phyloP scores from a whole-genome alignment of 2,797 vertebrate genomes.

The Danio tinwini region DNA sequence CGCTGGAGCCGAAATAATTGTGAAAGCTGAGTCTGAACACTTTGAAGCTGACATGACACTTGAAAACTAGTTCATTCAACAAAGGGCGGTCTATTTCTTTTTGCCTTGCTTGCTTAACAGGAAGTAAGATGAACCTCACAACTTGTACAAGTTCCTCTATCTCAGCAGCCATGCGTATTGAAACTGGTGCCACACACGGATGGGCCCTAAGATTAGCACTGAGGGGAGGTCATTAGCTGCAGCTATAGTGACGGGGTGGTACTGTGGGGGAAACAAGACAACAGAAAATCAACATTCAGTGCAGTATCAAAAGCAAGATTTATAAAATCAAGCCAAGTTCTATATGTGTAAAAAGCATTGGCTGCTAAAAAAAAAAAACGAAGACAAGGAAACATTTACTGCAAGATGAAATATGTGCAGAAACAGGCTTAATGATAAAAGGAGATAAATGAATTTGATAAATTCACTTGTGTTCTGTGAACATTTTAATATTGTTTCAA shows the following conservation, averaged over 20 bases:
- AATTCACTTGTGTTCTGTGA: not conserved
- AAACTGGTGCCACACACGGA: constrained; percentile 72
- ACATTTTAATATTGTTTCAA: not conserved
- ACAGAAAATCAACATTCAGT: not conserved
- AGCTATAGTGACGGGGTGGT: constrained; percentile 33
- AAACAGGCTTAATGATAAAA: not conserved
- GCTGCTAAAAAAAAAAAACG: not conserved
- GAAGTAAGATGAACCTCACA: constrained; percentile 78
- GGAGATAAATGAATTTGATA: not conserved
- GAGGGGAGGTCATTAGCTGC: constrained; percentile 57
- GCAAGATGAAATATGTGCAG: not conserved
- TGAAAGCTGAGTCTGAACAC: constrained; percentile 32
- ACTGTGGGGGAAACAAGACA: constrained; percentile 1
- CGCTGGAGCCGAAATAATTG: constrained; percentile 34
- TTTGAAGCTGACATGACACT: constrained; percentile 34
- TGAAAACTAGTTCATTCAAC: constrained; percentile 51
- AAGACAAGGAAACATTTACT: not conserved
- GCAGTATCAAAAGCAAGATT: not conserved
- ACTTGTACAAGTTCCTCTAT: constrained; percentile 83
- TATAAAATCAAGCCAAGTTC: not conserved
- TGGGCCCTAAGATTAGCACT: constrained; percentile 79
- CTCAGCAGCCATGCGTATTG: constrained; percentile 76
- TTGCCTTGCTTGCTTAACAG: constrained; percentile 75
- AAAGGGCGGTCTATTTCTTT: constrained; percentile 67
- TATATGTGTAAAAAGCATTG: no score